Conservation (phyloP, 2,888 invertebrate genomes). For the Agrochola litura region DNA sequence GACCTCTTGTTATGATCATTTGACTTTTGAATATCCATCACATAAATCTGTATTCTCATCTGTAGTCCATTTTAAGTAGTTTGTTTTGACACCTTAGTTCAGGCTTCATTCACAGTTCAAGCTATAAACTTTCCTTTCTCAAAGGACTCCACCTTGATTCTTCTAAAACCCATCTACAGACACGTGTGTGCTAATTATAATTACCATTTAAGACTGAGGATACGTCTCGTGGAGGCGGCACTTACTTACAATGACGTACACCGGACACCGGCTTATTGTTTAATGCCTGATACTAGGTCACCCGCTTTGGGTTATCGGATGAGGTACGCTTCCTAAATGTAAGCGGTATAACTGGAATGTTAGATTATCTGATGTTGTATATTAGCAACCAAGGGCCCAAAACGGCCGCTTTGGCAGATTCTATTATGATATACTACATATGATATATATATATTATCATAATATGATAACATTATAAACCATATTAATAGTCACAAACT, state of each 20-base stretch:
- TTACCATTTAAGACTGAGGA: slow-evolving; percentile 65
- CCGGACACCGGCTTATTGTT: slow-evolving; percentile 74
- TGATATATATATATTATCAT: no score
- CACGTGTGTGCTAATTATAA: slow-evolving; percentile 64
- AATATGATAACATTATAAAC: no score
- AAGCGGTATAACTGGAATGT: slow-evolving; percentile 26
- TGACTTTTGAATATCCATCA: neutral
- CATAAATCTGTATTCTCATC: no score
- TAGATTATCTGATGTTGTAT: slow-evolving; percentile 4
- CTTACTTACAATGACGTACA: slow-evolving; percentile 55
- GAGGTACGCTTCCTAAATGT: slow-evolving; percentile 50
- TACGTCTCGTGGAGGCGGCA: slow-evolving; percentile 67
- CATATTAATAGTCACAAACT: no score
- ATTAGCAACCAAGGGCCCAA: neutral
- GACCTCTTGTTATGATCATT: neutral
- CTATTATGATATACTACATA: no score
- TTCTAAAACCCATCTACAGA: slow-evolving; percentile 1
- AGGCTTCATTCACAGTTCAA: neutral
- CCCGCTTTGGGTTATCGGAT: slow-evolving; percentile 54
- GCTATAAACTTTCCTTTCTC: neutral
- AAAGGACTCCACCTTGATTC: neutral
- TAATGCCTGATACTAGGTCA: slow-evolving; percentile 75
- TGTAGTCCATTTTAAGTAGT: neutral
- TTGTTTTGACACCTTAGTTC: neutral
- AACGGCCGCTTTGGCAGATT: no score